Percentiles rank a stretch among this genome's conserved stretches.
These are phyloP conservation scores for Sterrhoptilus dennistouni DNA, from an alignment of 2,113 vertebrate genomes.

Conservation along the genomic window DNA sequence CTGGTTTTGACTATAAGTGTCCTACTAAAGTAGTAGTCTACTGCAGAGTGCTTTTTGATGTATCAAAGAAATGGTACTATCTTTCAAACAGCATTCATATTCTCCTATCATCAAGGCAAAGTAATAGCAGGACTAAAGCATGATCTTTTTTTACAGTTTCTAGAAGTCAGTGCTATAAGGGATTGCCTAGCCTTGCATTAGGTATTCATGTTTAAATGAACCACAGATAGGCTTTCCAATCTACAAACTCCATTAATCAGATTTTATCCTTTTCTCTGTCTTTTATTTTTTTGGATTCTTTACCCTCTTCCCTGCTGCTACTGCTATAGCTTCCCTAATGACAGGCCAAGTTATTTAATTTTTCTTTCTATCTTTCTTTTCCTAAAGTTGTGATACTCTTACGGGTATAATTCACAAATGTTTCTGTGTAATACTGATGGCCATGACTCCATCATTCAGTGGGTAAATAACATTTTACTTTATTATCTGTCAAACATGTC, in stretches of 20 bases:
- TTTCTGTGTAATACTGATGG: not conserved
- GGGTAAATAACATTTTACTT: not conserved
- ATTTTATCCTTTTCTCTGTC: constrained; percentile 19
- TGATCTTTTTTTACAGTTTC: constrained; percentile 17
- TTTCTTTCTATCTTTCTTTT: not conserved
- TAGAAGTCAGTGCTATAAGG: constrained; percentile 1
- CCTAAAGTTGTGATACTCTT: not conserved
- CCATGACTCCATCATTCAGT: not conserved
- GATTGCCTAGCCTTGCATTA: not conserved
- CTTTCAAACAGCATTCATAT: constrained; percentile 52
- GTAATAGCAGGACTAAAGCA: constrained; percentile 31
- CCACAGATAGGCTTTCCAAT: not conserved
- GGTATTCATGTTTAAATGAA: constrained; percentile 25
- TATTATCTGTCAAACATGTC: not conserved
- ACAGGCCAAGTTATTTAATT: not conserved
- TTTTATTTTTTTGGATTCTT: constrained; percentile 34
- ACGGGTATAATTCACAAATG: not conserved
- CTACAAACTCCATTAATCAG: constrained; percentile 62
- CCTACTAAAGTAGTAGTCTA: constrained; percentile 43
- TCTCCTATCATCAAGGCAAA: constrained; percentile 49
- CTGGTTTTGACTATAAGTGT: constrained; percentile 45
- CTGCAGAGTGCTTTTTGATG: constrained; percentile 60
- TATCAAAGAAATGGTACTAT: constrained; percentile 60
- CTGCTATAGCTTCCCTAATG: constrained; percentile 17
- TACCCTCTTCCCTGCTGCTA: constrained; percentile 5